These are phyloP conservation scores for Machimus atricapillus DNA, from an alignment of 2,888 invertebrate genomes.

Conservation along the genomic window DNA sequence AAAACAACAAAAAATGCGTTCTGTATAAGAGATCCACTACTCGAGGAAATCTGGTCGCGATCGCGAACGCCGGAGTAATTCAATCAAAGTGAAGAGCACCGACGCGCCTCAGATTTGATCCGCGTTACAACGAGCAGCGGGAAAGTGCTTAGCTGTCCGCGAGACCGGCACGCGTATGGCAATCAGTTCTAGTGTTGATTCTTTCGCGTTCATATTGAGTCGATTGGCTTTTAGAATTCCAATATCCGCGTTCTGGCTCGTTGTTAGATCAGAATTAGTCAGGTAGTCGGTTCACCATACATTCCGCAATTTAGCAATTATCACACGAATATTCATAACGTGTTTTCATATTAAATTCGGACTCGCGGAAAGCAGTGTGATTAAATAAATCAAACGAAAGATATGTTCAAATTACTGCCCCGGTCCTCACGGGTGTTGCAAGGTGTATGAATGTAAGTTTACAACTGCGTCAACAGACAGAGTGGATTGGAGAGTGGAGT, in stretches of 20 bases:
- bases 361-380: neutral
- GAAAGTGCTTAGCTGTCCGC: conserved; percentile 23
- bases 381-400: neutral
- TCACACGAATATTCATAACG: neutral
- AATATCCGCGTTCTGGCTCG: neutral
- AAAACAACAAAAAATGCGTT: neutral
- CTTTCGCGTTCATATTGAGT: conserved; percentile 30
- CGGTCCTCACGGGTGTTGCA: neutral
- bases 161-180: conserved; percentile 26
- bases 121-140: conserved; percentile 15
- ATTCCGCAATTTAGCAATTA: neutral
- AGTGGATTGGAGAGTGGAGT: neutral
- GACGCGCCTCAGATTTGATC: conserved; percentile 32
- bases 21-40: neutral
- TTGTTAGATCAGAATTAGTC: neutral
- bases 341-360: neutral
- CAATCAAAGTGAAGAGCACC: conserved; percentile 30
- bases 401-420: neutral
- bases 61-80: conserved; percentile 18
- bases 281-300: neutral
- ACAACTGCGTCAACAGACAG: neutral
- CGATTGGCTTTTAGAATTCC: conserved; percentile 3
- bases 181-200: conserved; percentile 33
- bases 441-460: neutral
- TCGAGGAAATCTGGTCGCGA: conserved; percentile 21